Evolutionary conservation across 2,888 invertebrate genomes (phyloP), one percentile per base, ranked within the genome.

Genomic region (Thyatira batis): DNA sequence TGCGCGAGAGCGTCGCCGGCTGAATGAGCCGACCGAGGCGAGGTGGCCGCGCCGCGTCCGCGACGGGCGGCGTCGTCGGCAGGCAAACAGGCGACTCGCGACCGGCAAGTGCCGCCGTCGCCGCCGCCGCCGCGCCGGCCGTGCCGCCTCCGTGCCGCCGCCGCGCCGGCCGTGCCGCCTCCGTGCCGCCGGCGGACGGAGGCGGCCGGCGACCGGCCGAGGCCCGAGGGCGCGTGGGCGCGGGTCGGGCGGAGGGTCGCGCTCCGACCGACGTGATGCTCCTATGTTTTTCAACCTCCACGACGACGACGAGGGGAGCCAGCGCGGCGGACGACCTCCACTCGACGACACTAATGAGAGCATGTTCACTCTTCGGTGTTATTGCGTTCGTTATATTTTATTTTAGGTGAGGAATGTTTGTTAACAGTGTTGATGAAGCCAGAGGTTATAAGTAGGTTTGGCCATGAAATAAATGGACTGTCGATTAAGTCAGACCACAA

Each of bases 1-100:
- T 81, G 83, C 88, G 88, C 88, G 86, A 83, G 89, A 87, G 79
- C 85, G 90, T 83, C 87, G 85, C 83, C 84, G 87, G 82, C 82
- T 80, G 90, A 90, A 85, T 90, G 91, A 89, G 83, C 79, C 78
- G 76, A 67, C 65, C 62, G 61, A 54, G 65, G 64, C 63, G 63
- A 58, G 64, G 59, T 55, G 51, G 54, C 49, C 56, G 64, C 51
- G 55, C 58, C 27, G 58, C 52, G 57, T 57, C 57, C 54, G 60
- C 23, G 67, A 66, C 55, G 67, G 63, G 65, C 57, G 69, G 71
- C 65, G 27, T 58, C 67, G 67, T 61, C 67, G 62, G 55, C 63
- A 56, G 66, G 65, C 63, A 62, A 64, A 69, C 76, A 75, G 66
- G 13, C 33, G 33, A 39, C 33, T 39, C 33, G 33, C 30, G n/a